Evolutionary conservation across 1,140 invertebrate species (phyloP), one percentile per base, ranked within the genome.

Genomic region (Homarus americanus): DNA sequence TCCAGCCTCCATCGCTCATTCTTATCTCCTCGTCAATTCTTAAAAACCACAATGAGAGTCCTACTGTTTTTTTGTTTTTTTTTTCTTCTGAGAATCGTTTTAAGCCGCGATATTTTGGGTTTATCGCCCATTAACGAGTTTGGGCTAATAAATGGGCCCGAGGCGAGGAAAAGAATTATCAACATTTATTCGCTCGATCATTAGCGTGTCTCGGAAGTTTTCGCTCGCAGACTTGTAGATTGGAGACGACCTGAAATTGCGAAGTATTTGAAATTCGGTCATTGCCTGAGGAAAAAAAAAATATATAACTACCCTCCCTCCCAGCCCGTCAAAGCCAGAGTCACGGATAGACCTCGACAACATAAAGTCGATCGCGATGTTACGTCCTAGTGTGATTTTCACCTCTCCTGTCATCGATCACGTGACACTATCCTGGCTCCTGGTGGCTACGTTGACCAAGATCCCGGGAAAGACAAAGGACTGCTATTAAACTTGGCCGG

Each of bases 101-200:
- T 87, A 80, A 87, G 80, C 75, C 63, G 75, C 75, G 75, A 87
- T 87, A 87, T 87, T 87, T 87, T 58, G 75, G 86, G 36, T 87
- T 87, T 87, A 87, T 41, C 76, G 73, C 58, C 66, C 79, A 84
- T 63, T 82, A 90, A 83, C 69, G 80, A 83, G 80, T 58, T 41
- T 49, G 24, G 40, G 40, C 36, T 36, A 86, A 76, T 36, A 69
- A 76, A 76, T 73, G 83, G 34, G 41, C 28, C n/a, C 20, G 40
- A 75, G 72, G 69, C 32, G 28, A 76, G 28, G 9, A 28, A 75
- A 20, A 34, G 41, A 36, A 73, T 32, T 49, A 75, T 44, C 28
- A 76, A 53, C 24, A 86, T 36, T n/a, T n/a, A 75, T 87, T 78
- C 72, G 41, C 58, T 78, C 73, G 73, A 87, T 87, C 84, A 87